Base-by-base conservation (phyloP, 2,888 invertebrate species). In the Eupithecia tripunctaria region DNA sequence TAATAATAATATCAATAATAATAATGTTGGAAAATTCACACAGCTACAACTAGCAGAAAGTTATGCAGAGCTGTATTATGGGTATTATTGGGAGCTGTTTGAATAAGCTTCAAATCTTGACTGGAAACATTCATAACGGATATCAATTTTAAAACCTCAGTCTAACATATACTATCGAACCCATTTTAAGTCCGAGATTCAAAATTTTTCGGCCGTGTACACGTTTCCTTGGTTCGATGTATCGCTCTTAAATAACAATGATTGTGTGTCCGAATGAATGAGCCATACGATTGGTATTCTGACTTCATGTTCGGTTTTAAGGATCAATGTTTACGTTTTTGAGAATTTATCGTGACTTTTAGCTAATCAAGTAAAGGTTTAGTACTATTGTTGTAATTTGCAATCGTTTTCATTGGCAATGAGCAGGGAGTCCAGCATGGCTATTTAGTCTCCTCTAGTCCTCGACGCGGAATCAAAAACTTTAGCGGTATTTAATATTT, bases 221-320 rank as follows among this genome's bases (percentile, higher is more conserved):
- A 18, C n/a, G 7, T 15, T 84, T 86, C 84, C 82, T 78, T 77
- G 79, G 83, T 86, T 86, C 90, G 90, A 90, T 89, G 88, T 83
- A 88, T 87, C 82, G 84, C 85, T 86, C 86, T 88, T 90, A 87
- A 88, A 90, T 87, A 89, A 89, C 87, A 88, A 89, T 88, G 86
- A 86, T 89, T 85, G 85, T 84, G 83, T 79, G 82, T 79, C 79
- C 73, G 77, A 76, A 77, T 75, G 77, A 82, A 82, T 82, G 78
- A 81, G 80, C 76, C 76, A 71, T 43, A 63, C 72, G 79, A 74
- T 76, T 73, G 79, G 78, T 80, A 78, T 82, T 82, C 78, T 59
- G 71, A 80, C 79, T 76, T 78, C 75, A 76, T 77, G 78, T 81
- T 77, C 75, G 72, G 78, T 82, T 83, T 80, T 79, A 80, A 76